Conservation (phyloP, 37 sponge, comb jelly and placozoan genomes). For the Halichondria panicea region DNA sequence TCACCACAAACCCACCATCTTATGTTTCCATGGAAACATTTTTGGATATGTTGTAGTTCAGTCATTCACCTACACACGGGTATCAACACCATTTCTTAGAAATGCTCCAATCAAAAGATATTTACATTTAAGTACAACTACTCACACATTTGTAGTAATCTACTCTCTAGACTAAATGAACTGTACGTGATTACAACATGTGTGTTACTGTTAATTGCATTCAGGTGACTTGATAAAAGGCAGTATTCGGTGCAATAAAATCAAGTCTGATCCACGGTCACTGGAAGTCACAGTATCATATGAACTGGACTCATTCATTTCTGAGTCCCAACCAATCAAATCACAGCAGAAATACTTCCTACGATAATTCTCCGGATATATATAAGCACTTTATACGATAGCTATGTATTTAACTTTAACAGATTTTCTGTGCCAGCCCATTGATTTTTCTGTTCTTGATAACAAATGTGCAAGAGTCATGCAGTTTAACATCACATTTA, state of each 20-base stretch:
- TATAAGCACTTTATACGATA: too few relatives aligned
- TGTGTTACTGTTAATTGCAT: background rate
- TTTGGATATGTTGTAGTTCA: too few relatives aligned
- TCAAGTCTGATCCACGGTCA: slow-evolving; percentile 23
- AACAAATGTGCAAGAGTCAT: too few relatives aligned
- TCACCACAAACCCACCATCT: too few relatives aligned
- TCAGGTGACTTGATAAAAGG: slow-evolving; percentile 32
- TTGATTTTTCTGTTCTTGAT: too few relatives aligned
- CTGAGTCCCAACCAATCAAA: slow-evolving; percentile 9
- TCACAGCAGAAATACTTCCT: slow-evolving; percentile 12
- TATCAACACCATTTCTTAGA: too few relatives aligned
- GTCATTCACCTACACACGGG: too few relatives aligned
- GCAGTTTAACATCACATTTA: too few relatives aligned
- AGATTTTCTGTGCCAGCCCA: too few relatives aligned
- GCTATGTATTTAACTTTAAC: too few relatives aligned
- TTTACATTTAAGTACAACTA: background rate
- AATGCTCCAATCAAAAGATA: background rate
- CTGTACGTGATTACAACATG: background rate
- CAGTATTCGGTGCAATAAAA: slow-evolving; percentile 16
- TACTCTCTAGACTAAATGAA: background rate
- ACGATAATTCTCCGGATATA: slow-evolving; percentile 9
- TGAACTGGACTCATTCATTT: slow-evolving; percentile 27
- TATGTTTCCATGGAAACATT: too few relatives aligned
- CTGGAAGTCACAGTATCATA: slow-evolving; percentile 15
- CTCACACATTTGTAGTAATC: background rate